Percentiles rank a stretch among this genome's conserved stretches.
phyloP scores from a whole-genome alignment of 2,888 invertebrate species.

The Prosopocoilus inquinatus region DNA sequence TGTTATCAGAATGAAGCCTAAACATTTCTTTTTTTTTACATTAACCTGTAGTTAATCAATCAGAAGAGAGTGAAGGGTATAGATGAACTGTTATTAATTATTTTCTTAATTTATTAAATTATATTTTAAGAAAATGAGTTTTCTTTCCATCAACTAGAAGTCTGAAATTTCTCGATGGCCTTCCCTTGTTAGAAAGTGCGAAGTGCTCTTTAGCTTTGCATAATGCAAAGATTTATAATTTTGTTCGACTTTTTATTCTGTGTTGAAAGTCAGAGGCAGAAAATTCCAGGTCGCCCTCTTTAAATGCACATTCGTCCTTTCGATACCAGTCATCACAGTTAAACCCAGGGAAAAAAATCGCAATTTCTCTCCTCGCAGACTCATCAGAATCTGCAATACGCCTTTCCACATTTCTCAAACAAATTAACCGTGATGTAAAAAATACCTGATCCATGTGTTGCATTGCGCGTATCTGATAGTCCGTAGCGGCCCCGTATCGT shows the following conservation, averaged over 20 bases:
- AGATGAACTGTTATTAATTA: too few relatives aligned
- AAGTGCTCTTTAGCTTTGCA: too few relatives aligned
- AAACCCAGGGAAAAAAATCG: constrained; percentile 84
- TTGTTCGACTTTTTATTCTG: constrained; percentile 22
- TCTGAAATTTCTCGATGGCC: too few relatives aligned
- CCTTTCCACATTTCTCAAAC: background rate
- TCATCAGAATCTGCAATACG: constrained; percentile 66
- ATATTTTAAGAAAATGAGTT: too few relatives aligned
- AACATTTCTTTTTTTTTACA: too few relatives aligned
- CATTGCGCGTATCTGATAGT: constrained; percentile 91
- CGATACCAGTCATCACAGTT: constrained; percentile 62
- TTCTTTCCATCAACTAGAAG: too few relatives aligned
- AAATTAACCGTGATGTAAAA: background rate
- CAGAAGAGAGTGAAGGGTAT: too few relatives aligned
- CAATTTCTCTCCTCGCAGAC: constrained; percentile 75
- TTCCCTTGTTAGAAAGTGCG: too few relatives aligned
- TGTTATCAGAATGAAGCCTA: too few relatives aligned
- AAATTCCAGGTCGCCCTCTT: constrained; percentile 55
- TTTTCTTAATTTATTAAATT: too few relatives aligned
- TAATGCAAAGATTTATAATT: constrained; percentile 5
- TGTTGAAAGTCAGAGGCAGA: constrained; percentile 58
- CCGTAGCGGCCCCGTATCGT: constrained; percentile 83
- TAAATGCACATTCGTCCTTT: constrained; percentile 43
- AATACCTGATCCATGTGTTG: constrained; percentile 88
- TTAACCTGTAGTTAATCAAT: too few relatives aligned